Conservation (phyloP, 2,113 vertebrate species). For the Nannospalax galili region DNA sequence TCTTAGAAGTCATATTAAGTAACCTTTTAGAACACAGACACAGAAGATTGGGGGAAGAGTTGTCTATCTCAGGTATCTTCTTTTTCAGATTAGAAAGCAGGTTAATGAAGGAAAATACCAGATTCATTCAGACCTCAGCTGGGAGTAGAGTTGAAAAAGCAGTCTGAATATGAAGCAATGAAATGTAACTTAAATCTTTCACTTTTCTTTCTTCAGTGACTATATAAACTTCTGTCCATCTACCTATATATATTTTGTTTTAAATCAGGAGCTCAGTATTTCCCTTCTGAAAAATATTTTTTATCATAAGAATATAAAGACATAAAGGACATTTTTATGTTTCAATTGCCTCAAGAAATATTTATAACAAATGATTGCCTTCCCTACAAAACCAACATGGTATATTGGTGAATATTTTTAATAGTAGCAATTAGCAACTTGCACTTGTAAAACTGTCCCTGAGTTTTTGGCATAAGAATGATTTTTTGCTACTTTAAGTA, state of each 20-base stretch:
- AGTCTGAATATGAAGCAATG: neutral
- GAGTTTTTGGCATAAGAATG: neutral
- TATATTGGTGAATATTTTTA: neutral
- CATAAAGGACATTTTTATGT: neutral
- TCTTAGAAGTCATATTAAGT: neutral
- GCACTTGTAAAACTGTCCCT: neutral
- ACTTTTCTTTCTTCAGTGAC: neutral
- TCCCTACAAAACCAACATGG: neutral
- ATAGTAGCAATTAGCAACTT: neutral
- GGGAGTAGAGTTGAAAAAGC: neutral
- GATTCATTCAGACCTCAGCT: neutral
- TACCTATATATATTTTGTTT: neutral
- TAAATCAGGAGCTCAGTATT: neutral
- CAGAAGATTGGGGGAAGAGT: neutral
- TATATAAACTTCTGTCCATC: neutral
- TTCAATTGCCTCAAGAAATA: neutral
- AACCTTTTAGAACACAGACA: slow-evolving; percentile 22
- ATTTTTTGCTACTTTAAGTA: slow-evolving; percentile 1
- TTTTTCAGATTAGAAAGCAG: slow-evolving; percentile 7
- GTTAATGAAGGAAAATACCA: neutral
- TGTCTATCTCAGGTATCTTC: neutral
- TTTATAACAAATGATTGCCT: neutral
- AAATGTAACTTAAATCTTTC: neutral
- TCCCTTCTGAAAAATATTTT: neutral
- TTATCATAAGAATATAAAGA: neutral